phyloP scores from a whole-genome alignment of 2,888 invertebrate species.

The Cheilosia pagana region DNA sequence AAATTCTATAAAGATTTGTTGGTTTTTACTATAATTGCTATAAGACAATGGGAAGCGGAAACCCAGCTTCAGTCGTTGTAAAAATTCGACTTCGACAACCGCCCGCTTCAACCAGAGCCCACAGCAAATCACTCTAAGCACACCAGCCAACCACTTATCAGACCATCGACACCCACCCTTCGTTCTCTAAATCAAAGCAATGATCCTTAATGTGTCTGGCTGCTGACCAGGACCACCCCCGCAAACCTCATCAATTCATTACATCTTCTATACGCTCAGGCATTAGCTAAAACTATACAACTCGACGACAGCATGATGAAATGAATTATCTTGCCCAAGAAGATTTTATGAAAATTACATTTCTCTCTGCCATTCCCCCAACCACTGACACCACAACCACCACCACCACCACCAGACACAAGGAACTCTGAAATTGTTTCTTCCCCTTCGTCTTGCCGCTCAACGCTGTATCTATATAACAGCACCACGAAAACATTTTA shows the following conservation, averaged over 20 bases:
- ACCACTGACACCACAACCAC: not conserved
- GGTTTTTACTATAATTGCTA: too few species aligned
- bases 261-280: conserved; percentile 41
- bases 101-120: too few species aligned
- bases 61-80: too few species aligned
- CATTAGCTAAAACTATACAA: conserved; percentile 28
- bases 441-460: conserved; percentile 1
- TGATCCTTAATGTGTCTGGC: conserved; percentile 53
- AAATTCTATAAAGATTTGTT: too few species aligned
- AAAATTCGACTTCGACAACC: too few species aligned
- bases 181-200: conserved; percentile 39
- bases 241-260: conserved; percentile 46
- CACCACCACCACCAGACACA: conserved; percentile 7
- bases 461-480: not conserved
- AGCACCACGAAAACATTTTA: conserved; percentile 51
- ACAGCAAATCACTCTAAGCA: not conserved
- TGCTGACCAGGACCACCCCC: conserved; percentile 33
- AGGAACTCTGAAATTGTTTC: conserved; percentile 43
- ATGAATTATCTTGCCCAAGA: conserved; percentile 55
- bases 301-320: conserved; percentile 59
- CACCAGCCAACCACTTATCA: not conserved
- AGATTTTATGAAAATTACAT: conserved; percentile 62
- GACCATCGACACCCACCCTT: not conserved
- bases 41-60: too few species aligned
- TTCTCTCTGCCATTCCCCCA: conserved; percentile 4